These are phyloP conservation scores for Andricus grossulariae DNA, from an alignment of 1,140 invertebrate genomes.

Conservation along the genomic window DNA sequence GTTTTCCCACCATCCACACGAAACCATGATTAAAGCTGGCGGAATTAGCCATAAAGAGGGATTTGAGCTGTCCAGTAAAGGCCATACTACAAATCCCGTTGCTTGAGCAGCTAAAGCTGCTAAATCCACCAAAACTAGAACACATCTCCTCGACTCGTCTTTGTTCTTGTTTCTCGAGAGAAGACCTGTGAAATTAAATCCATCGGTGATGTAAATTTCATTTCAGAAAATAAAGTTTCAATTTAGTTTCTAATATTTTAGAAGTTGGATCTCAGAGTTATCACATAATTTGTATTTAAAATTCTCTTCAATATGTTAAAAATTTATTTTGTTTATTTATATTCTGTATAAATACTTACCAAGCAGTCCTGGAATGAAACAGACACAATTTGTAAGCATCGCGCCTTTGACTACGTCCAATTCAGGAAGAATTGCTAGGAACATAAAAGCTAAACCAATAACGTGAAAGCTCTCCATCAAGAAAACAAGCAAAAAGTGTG, in stretches of 20 bases:
- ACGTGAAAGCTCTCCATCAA: slow-evolving; percentile 92
- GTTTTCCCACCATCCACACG: slow-evolving; percentile 98
- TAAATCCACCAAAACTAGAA: slow-evolving; percentile 89
- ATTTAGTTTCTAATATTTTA: not conserved
- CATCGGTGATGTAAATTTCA: not conserved
- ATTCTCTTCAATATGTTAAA: too few species aligned
- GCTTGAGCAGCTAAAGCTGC: slow-evolving; percentile 89
- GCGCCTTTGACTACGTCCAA: slow-evolving; percentile 94
- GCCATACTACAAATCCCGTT: slow-evolving; percentile 93
- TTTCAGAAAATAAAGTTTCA: not conserved
- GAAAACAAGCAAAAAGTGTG: slow-evolving; percentile 84
- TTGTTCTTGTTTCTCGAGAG: slow-evolving; percentile 85
- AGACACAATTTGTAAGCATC: slow-evolving; percentile 95
- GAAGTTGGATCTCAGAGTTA: too few species aligned
- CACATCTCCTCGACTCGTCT: slow-evolving; percentile 84
- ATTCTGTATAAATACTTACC: slow-evolving; percentile 71
- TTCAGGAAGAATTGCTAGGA: slow-evolving; percentile 92
- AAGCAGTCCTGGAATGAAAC: slow-evolving; percentile 89
- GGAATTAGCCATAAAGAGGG: slow-evolving; percentile 90
- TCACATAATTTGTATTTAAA: too few species aligned
- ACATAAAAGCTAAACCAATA: slow-evolving; percentile 88
- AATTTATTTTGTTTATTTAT: not conserved
- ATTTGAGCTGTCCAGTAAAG: slow-evolving; percentile 82
- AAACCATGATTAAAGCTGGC: slow-evolving; percentile 88
- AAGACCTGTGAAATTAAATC: slow-evolving; percentile 77